A percentile compares a stretch with the other conserved stretches of the same genome.
Evolutionary conservation across 2,888 invertebrate species (phyloP).

Genomic region (Pachycephus smyrnensis): DNA sequence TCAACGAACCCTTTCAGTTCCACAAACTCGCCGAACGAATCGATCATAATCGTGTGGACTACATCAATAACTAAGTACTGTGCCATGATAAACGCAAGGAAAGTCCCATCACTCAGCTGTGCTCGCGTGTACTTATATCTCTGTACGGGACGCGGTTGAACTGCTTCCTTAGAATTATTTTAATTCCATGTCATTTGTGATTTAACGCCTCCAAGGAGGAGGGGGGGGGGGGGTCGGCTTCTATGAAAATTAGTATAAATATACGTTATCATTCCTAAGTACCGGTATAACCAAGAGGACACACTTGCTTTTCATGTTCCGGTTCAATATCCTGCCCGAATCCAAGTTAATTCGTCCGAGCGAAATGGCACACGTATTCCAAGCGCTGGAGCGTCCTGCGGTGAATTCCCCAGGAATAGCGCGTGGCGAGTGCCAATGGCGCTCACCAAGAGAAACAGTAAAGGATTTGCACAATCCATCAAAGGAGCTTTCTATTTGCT

Average conservation of each 20-base stretch:
- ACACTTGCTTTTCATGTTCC: neutral
- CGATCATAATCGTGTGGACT: neutral
- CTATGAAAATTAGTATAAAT: neutral
- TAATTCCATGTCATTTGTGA: neutral
- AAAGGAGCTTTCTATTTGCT: neutral
- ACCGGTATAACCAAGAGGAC: neutral
- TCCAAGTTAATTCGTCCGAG: neutral
- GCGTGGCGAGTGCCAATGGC: neutral
- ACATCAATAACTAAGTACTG: neutral
- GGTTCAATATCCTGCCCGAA: neutral
- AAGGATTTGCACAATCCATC: neutral
- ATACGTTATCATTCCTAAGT: neutral
- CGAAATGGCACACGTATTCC: neutral
- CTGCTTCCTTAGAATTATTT: neutral
- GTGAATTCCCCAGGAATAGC: neutral
- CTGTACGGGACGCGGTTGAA: neutral
- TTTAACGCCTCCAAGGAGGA: neutral
- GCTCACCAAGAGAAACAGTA: neutral
- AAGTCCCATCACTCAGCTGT: neutral
- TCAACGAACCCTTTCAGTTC: neutral
- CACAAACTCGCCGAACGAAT: neutral
- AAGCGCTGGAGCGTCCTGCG: neutral
- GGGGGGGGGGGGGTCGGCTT: neutral
- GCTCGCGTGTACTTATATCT: neutral
- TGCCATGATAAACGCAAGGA: neutral